Evolutionary conservation across 2,113 vertebrate genomes (phyloP), one percentile per base, ranked within the genome.

Genomic region (Serranochromis macrocephalus): DNA sequence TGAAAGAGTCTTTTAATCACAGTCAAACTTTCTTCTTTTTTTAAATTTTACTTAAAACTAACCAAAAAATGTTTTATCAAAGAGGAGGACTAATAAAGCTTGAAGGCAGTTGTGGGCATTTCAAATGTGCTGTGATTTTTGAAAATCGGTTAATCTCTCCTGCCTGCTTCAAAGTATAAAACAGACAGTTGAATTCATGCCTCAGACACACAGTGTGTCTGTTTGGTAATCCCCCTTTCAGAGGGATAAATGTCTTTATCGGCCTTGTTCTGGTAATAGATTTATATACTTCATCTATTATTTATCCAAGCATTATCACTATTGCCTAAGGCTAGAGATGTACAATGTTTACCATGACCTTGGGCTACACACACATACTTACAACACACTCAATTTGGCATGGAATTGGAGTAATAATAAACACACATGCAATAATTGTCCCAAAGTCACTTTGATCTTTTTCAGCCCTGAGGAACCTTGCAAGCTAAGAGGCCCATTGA

Each of bases 401-500:
- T 81, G 17, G 80, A 90, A 89, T 51, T 87, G 81, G 83, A 89
- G 73, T 87, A 87, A 93, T 92, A 89, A 93, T 95, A 95, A 95
- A 95, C 90, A 94, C 53, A n/a, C 38, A 9, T 90, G 54, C 83
- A 82, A 94, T 94, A 94, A 94, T 91, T 92, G 84, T 91, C 81
- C 92, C 91, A 94, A 96, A 94, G 92, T 95, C 95, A 95, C 93
- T 93, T 93, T 93, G 95, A 85, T 94, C 92, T 87, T 88, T 87
- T 88, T 87, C 91, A 91, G 88, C 91, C 86, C 90, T 31, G 82
- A 93, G 89, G 81, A 93, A 91, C 90, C 81, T 91, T 89, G 86
- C 86, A 81, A 80, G 80, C 85, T 86, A 82, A 87, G 84, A 91
- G 78, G 86, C 85, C 90, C 83, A 88, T 21, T 90, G 89, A 91